Evolutionary conservation across 2,888 invertebrate species (phyloP).

Genomic region (Torymus texanus): DNA sequence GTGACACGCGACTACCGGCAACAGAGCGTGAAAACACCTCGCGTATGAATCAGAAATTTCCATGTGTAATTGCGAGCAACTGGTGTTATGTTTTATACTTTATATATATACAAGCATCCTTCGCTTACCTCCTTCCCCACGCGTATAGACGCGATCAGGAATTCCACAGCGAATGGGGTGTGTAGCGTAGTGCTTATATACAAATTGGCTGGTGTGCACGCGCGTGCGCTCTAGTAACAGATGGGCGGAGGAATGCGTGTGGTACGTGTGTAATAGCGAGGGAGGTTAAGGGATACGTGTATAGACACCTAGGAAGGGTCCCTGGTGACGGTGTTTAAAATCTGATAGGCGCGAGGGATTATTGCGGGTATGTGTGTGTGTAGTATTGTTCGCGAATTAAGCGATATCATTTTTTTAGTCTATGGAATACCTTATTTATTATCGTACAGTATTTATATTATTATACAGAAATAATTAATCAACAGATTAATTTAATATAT

Average conservation of each 20-base stretch:
- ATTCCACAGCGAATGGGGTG: constrained; percentile 62
- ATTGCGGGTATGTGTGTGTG: too few relatives aligned
- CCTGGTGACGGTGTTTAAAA: constrained; percentile 31
- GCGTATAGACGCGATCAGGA: too few relatives aligned
- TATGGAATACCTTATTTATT: too few relatives aligned
- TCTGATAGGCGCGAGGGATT: constrained; percentile 5
- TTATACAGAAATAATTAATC: too few relatives aligned
- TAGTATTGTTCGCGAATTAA: too few relatives aligned
- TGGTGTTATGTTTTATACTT: constrained; percentile 61
- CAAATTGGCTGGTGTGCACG: constrained; percentile 60
- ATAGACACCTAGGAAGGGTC: not conserved
- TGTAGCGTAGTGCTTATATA: constrained; percentile 62
- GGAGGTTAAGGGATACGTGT: too few relatives aligned
- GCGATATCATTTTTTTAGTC: too few relatives aligned
- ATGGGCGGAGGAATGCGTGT: constrained; percentile 60
- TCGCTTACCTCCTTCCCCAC: too few relatives aligned
- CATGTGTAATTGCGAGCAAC: constrained; percentile 74
- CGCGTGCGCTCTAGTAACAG: constrained; percentile 62
- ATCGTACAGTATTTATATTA: too few relatives aligned
- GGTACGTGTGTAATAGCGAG: too few relatives aligned
- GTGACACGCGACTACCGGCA: constrained; percentile 48
- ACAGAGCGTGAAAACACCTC: constrained; percentile 54
- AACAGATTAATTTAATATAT: too few relatives aligned
- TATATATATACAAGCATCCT: constrained; percentile 26
- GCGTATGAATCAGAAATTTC: constrained; percentile 72